Evolutionary conservation across 23 tunicate species (phyloP), one percentile per base, ranked within the genome.

Genomic region (Aplidium turbinatum): DNA sequence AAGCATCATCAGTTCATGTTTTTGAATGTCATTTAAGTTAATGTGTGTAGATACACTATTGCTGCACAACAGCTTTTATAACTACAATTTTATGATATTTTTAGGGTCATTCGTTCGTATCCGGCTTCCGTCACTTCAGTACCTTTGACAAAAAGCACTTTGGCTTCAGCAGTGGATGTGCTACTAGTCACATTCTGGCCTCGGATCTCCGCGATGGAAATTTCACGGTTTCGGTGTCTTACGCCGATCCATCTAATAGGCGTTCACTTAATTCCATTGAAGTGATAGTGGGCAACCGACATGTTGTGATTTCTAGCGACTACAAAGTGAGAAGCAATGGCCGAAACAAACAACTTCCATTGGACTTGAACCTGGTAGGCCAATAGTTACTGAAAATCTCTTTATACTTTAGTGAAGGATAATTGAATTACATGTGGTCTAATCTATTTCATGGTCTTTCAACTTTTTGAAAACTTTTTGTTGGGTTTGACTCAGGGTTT

Each of bases 41-140:
- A 42, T 13, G 48, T 13, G 9, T 42, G 48, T 42, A 42, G 13
- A 42, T 42, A 9, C 13, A 9, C 13, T 42, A 9, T 42, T 42
- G 48, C 13, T 42, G 9, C 48, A 13, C 13, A 9, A 13, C 48
- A 42, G 13, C 13, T 42, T 42, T 9, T 13, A 16, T 46, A 0
- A 33, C 34, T 13, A 16, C 21, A 11, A n/a, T 68, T 79, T 16
- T 33, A 25, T 58, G 25, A 26, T 28, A 6, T 52, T 39, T 62
- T 16, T 39, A 91, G 97, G 97, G 97, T 9, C 92, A 91, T 57
- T 85, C 97, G 0, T 81, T 85, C 25, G 69, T 91, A 22, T 75
- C 97, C 26, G 91, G 80, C 4, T 91, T 91, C 97, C 77, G 78
- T 51, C 97, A 91, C 74, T 83, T 84, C 86, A 76, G 82, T 67